Percentiles rank a stretch among this genome's conserved stretches.
Conservation (phyloP, 2,113 vertebrate genomes). For the Clarias gariepinus region DNA sequence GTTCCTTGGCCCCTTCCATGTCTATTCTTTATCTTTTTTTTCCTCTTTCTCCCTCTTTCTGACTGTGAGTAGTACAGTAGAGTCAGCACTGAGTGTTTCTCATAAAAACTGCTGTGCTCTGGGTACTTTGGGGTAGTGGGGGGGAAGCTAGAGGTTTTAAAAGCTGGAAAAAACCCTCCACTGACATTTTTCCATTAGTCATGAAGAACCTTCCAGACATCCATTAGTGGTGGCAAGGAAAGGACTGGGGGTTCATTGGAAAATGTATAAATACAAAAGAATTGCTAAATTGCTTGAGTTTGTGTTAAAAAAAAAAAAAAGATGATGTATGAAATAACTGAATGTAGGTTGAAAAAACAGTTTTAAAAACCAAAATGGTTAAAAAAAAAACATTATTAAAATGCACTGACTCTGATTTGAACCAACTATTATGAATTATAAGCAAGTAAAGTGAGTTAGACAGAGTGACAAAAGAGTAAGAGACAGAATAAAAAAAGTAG, state of each 20-base stretch:
- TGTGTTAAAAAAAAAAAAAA: not conserved
- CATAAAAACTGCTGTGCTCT: slow-evolving; percentile 31
- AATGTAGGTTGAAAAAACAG: not conserved
- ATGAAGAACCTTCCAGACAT: slow-evolving; percentile 38
- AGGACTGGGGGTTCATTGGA: not conserved
- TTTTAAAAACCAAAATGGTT: not conserved
- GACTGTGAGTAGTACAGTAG: slow-evolving; percentile 12
- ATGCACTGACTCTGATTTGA: not conserved
- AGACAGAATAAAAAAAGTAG: not conserved
- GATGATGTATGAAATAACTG: not conserved
- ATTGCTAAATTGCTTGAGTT: not conserved
- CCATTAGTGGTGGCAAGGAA: slow-evolving; percentile 25
- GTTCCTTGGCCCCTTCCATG: not conserved
- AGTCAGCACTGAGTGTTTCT: slow-evolving; percentile 44
- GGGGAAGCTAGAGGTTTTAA: slow-evolving; percentile 36
- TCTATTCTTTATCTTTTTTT: slow-evolving; percentile 25
- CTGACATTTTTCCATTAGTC: slow-evolving; percentile 49
- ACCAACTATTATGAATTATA: not conserved
- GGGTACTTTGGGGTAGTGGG: not conserved
- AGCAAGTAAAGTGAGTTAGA: not conserved
- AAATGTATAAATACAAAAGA: slow-evolving; percentile 16
- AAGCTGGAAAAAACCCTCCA: slow-evolving; percentile 44
- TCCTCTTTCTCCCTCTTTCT: slow-evolving; percentile 29
- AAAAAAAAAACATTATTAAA: not conserved
- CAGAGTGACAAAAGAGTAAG: not conserved